Evolutionary conservation across 2,113 vertebrate species (phyloP).

Genomic region (Zosterops borbonicus): DNA sequence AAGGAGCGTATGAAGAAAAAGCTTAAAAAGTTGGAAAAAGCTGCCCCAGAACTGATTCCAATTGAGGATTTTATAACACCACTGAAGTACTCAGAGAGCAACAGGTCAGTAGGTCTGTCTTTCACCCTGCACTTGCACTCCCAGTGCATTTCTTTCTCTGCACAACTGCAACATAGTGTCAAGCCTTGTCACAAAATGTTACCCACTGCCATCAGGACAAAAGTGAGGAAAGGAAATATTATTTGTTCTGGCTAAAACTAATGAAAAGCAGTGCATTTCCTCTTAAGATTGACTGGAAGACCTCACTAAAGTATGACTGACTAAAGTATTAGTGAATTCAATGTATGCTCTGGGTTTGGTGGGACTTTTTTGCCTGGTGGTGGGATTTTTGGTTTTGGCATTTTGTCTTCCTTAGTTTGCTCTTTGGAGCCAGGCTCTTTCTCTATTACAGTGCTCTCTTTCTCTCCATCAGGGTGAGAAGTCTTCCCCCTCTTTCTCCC

Average conservation of each 20-base stretch:
- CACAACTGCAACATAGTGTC: neutral
- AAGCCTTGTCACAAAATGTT: neutral
- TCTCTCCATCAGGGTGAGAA: conserved; percentile 74
- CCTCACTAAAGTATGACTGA: neutral
- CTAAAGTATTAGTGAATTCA: neutral
- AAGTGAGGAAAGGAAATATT: neutral
- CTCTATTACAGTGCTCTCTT: fast-evolving
- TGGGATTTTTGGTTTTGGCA: neutral
- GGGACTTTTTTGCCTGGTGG: fast-evolving
- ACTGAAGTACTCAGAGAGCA: conserved; percentile 78
- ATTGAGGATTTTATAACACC: conserved; percentile 89
- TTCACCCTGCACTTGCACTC: neutral
- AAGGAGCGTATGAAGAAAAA: conserved; percentile 90
- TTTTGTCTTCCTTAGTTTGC: neutral
- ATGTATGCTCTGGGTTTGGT: neutral
- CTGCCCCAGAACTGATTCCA: conserved; percentile 88
- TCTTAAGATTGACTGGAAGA: neutral
- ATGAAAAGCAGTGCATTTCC: neutral
- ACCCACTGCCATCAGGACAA: neutral
- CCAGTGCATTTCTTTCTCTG: neutral
- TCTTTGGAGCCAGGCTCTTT: neutral
- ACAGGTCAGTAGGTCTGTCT: conserved; percentile 70
- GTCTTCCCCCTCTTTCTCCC: conserved; percentile 58
- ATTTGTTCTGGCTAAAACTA: neutral
- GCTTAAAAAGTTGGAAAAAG: conserved; percentile 86